phyloP scores from a whole-genome alignment of 2,888 invertebrate species.

The Mythimna albipuncta region DNA sequence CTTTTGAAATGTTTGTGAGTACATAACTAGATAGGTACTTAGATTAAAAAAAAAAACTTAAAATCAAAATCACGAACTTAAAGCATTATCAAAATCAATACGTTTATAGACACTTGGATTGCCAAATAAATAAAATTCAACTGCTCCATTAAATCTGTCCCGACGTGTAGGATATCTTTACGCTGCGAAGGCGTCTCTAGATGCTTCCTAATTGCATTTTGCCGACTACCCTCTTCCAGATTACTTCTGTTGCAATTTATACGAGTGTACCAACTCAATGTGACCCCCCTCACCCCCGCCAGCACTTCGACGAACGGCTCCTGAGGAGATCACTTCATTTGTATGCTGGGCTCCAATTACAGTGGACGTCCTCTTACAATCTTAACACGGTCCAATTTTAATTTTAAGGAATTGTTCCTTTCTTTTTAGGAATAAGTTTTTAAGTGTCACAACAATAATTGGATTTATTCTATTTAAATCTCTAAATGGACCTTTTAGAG shows the following conservation, averaged over 20 bases:
- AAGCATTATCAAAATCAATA: background rate
- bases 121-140: background rate
- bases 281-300: conserved; percentile 58
- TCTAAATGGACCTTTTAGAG: background rate
- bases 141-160: conserved; percentile 32
- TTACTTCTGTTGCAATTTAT: conserved; percentile 76
- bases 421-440: conserved; percentile 55
- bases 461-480: conserved; percentile 50
- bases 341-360: conserved; percentile 58
- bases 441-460: conserved; percentile 55
- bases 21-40: no score
- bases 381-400: conserved; percentile 64
- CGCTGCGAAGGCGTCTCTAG: conserved; percentile 67
- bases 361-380: conserved; percentile 63
- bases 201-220: conserved; percentile 77
- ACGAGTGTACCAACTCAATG: conserved; percentile 66
- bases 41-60: background rate
- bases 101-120: background rate
- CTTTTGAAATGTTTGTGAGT: no score
- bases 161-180: conserved; percentile 65
- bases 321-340: conserved; percentile 53
- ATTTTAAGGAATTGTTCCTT: conserved; percentile 63
- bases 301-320: conserved; percentile 41
- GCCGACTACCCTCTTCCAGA: conserved; percentile 70
- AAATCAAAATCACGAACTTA: background rate